Evolutionary conservation across 2,797 vertebrate species (phyloP).

Genomic region (Sciurus vulgaris): DNA sequence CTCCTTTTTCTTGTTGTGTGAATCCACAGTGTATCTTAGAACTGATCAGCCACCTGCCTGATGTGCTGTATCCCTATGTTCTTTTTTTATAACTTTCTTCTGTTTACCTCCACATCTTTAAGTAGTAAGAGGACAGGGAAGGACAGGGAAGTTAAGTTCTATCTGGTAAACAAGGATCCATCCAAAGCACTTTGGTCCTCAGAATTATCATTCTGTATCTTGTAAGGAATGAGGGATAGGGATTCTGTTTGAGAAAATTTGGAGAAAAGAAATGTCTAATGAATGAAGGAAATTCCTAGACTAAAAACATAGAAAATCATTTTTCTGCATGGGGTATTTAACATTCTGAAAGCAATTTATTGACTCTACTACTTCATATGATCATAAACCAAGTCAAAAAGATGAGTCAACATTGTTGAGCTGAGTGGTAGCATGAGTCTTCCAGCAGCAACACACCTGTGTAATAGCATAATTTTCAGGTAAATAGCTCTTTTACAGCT

Average conservation of each 20-base stretch:
- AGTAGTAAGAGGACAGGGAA: background rate
- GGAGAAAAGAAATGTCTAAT: slow-evolving; percentile 3
- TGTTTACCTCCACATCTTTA: slow-evolving; percentile 7
- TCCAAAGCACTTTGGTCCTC: background rate
- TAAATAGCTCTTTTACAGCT: slow-evolving; percentile 77
- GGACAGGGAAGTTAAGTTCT: background rate
- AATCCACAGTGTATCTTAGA: background rate
- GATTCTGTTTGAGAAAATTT: background rate
- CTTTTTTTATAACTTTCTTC: slow-evolving; percentile 13
- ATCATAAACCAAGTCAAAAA: slow-evolving; percentile 80
- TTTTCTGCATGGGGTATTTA: slow-evolving; percentile 49
- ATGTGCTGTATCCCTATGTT: background rate
- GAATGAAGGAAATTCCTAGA: slow-evolving; percentile 6
- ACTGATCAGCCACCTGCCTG: slow-evolving; percentile 19
- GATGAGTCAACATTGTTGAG: slow-evolving; percentile 67
- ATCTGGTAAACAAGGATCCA: background rate
- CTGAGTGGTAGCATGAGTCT: slow-evolving; percentile 60
- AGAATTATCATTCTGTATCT: background rate
- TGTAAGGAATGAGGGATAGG: background rate
- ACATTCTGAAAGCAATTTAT: slow-evolving; percentile 76
- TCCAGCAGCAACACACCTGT: slow-evolving; percentile 71
- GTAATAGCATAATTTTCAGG: slow-evolving; percentile 71
- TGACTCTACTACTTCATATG: background rate
- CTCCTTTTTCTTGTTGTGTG: slow-evolving; percentile 1
- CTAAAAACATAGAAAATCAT: slow-evolving; percentile 6